These are phyloP conservation scores for Cercopithecus petaurista DNA, from an alignment of 2,797 vertebrate genomes.

Conservation along the genomic window DNA sequence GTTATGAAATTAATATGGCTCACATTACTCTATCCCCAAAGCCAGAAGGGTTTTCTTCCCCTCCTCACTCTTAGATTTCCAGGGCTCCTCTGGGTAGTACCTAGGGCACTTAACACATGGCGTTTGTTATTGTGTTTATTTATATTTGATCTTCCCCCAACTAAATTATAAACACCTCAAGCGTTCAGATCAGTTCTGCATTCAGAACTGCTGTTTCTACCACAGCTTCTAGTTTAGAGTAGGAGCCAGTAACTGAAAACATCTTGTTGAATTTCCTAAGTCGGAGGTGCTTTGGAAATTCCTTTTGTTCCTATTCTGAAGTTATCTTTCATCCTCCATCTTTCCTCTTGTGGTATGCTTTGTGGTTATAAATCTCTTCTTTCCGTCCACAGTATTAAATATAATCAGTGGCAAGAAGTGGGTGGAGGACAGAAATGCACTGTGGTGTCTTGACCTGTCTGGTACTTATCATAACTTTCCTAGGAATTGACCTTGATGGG, in stretches of 20 bases:
- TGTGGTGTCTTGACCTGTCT: slow-evolving; percentile 17
- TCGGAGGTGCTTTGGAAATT: slow-evolving; percentile 28
- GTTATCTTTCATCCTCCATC: slow-evolving; percentile 53
- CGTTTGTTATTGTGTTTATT: neutral
- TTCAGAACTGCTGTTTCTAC: neutral
- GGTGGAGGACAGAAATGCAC: neutral
- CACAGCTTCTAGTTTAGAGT: neutral
- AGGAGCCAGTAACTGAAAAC: neutral
- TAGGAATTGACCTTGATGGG: slow-evolving; percentile 23
- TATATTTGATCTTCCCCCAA: neutral
- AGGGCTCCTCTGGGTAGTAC: neutral
- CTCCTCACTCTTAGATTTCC: neutral
- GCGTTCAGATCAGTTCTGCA: neutral
- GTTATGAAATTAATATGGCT: neutral
- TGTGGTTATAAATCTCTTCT: slow-evolving; percentile 60
- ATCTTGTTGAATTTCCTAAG: neutral
- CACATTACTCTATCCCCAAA: neutral
- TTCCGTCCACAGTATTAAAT: slow-evolving; percentile 16
- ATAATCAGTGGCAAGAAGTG: slow-evolving; percentile 19
- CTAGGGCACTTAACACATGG: neutral
- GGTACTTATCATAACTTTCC: slow-evolving; percentile 24
- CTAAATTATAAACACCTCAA: neutral
- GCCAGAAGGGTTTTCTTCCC: neutral
- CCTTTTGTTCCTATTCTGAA: slow-evolving; percentile 48
- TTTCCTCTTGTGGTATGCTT: slow-evolving; percentile 57